Evolutionary conservation across 2,113 vertebrate species (phyloP).

Genomic region (Nettapus auritus): DNA sequence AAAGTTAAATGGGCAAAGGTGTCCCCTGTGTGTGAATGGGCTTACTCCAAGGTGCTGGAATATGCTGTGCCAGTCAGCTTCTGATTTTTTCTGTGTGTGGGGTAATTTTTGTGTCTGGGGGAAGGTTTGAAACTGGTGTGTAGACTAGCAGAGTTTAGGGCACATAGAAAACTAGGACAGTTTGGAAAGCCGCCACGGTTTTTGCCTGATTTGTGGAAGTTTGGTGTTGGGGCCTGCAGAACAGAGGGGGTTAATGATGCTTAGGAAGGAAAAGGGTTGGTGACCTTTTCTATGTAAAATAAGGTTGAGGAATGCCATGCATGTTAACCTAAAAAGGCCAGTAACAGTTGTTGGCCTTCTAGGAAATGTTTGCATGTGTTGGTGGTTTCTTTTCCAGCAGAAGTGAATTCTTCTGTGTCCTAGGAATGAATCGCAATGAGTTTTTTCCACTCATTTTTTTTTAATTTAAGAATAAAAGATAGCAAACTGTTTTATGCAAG

Average conservation of each 20-base stretch:
- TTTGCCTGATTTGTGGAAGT: background rate
- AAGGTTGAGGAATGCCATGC: background rate
- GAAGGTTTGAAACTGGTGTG: too few species aligned
- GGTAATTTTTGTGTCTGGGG: background rate
- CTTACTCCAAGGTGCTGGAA: background rate
- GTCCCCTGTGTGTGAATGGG: background rate
- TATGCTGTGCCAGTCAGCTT: background rate
- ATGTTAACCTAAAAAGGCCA: constrained; percentile 21
- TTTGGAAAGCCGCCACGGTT: too few species aligned
- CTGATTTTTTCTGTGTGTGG: background rate
- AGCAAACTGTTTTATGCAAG: background rate
- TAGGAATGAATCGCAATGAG: background rate
- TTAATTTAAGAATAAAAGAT: constrained; percentile 19
- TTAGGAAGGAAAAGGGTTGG: background rate
- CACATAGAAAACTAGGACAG: background rate
- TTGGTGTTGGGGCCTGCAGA: background rate
- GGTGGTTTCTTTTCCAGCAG: background rate
- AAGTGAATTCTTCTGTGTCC: constrained; percentile 30
- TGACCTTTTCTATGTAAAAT: background rate
- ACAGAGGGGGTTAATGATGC: background rate
- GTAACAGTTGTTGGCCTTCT: constrained; percentile 34
- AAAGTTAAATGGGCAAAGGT: background rate
- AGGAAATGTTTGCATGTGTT: constrained; percentile 38
- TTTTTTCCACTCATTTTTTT: background rate
- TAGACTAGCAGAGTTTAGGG: background rate